phyloP scores from a whole-genome alignment of 2,113 vertebrate genomes.

The Solenodon paradoxus region DNA sequence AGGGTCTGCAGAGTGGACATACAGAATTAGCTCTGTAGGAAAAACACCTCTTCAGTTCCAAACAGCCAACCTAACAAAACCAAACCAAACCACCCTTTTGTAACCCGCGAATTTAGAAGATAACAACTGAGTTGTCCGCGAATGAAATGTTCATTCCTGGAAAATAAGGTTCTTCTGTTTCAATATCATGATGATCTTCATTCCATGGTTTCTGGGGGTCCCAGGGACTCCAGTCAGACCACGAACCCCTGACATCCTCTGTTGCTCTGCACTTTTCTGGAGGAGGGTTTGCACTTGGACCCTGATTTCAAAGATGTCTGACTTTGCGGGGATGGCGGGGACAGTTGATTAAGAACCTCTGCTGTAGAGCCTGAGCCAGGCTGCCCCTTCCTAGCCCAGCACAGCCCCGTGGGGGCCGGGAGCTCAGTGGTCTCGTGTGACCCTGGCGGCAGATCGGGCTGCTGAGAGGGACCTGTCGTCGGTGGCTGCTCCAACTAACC shows the following conservation, averaged over 20 bases:
- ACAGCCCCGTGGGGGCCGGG: rapidly evolving
- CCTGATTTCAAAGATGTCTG: neutral
- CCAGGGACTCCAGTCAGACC: neutral
- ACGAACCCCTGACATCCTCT: neutral
- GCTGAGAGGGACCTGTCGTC: neutral
- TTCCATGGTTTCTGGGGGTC: neutral
- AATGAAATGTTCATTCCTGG: neutral
- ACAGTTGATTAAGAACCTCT: too few species aligned
- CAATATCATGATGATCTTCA: neutral
- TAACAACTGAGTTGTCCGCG: neutral
- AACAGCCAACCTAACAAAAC: neutral
- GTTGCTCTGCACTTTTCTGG: neutral
- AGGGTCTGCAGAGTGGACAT: neutral
- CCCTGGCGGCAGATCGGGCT: neutral
- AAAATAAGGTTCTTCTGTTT: neutral
- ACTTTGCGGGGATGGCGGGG: too few species aligned
- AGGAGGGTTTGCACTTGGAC: neutral
- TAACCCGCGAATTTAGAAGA: neutral
- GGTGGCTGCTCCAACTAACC: neutral
- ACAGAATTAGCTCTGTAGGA: neutral
- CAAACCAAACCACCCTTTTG: neutral
- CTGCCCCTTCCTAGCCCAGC: neutral
- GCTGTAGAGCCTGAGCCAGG: neutral
- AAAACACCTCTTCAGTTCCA: neutral
- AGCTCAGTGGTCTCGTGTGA: neutral